phyloP scores from a whole-genome alignment of 2,797 vertebrate genomes.

The Xyrichtys novacula region DNA sequence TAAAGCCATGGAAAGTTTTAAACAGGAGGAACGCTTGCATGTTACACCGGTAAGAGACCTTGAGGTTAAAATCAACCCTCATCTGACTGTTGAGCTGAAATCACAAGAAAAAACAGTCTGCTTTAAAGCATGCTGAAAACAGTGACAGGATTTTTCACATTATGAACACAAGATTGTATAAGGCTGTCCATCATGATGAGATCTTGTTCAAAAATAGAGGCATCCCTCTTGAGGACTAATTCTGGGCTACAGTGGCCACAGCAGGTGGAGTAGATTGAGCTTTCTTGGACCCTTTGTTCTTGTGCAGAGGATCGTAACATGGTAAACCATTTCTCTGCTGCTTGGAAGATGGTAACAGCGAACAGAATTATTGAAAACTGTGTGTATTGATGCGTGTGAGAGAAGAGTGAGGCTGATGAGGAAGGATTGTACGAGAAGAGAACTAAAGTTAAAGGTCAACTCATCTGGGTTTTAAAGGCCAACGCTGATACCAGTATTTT shows the following conservation, averaged over 20 bases:
- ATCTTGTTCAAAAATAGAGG: constrained; percentile 15
- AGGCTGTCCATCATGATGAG: not conserved
- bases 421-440: constrained; percentile 15
- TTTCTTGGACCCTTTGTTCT: not conserved
- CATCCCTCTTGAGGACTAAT: constrained; percentile 12
- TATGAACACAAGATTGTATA: constrained; percentile 16
- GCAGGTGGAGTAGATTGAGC: not conserved
- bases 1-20: not conserved
- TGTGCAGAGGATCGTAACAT: constrained; percentile 5
- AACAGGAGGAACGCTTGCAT: not conserved
- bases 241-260: not conserved
- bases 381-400: constrained; percentile 50
- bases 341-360: constrained; percentile 11
- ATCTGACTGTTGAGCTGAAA: not conserved
- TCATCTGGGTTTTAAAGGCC: constrained; percentile 24
- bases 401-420: constrained; percentile 8
- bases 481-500: constrained; percentile 9
- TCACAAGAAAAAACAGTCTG: not conserved
- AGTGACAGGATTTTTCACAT: constrained; percentile 18
- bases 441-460: constrained; percentile 43
- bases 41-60: not conserved
- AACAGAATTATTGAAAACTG: constrained; percentile 45
- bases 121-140: constrained; percentile 8
- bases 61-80: not conserved
- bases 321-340: constrained; percentile 9